Evolutionary conservation across 2,888 invertebrate species (phyloP), one percentile per base, ranked within the genome.

Genomic region (Xestoiulus laeticollis): DNA sequence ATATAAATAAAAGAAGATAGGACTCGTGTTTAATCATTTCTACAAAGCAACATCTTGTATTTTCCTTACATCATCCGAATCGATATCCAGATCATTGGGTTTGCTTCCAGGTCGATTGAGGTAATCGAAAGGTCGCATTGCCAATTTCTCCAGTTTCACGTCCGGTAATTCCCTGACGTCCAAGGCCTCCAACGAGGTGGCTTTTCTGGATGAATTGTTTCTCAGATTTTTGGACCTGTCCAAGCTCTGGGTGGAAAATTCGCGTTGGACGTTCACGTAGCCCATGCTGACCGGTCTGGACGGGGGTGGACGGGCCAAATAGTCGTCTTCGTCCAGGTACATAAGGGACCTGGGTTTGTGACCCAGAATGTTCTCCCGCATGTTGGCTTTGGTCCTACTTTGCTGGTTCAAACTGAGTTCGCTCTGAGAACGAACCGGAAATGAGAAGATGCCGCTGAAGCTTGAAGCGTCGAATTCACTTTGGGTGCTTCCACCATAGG

Each of bases 301-400:
- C 0, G 90, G 90, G n/a, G 91, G 91, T 1, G 91, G 90, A 82
- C 90, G 89, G 85, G 89, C 89, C 90, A 90, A 90, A 86, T 91
- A 89, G 83, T 89, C 89, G 82, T 89, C 89, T 85, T 89, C 89
- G 86, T 89, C 89, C 53, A 89, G 33, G 32, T 89, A 89, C 89
- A 89, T 89, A n/a, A 89, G 85, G 33, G 89, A 89, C 4, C 89
- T 83, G 68, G 89, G 89, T n/a, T 89, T 89, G 48, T 87, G 87
- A 19, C 85, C 33, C n/a, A 86, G 78, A 19, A 88, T 30, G 38
- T 48, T 83, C 4, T 53, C 87, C n/a, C 87, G 59, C 53, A 32
- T 82, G 59, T 86, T 68, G 19, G 59, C 85, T 16, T 30, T 30
- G 43, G 84, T 44, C 26, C 59, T 33, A 16, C 59, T 22, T 43